Evolutionary conservation across 1,140 invertebrate species (phyloP).

Genomic region (Trichonephila clavipes): DNA sequence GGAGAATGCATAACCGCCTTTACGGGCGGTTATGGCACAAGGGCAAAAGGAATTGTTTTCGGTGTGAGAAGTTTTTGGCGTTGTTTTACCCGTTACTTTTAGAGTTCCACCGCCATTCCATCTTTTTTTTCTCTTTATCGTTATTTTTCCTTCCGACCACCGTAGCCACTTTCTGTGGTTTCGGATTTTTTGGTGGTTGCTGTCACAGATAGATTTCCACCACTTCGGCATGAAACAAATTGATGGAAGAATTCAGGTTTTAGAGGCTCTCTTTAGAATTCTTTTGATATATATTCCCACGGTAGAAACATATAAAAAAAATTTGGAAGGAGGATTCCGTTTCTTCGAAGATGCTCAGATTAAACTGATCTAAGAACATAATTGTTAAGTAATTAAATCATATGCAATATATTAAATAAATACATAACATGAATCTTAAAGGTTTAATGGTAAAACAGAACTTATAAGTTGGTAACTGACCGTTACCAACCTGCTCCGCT

Average conservation of each 20-base stretch:
- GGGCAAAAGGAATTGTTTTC: conserved; percentile 46
- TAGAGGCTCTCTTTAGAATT: background rate
- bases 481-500: too few species aligned
- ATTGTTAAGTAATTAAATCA: too few species aligned
- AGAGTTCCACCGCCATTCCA: background rate
- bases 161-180: background rate
- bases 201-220: background rate
- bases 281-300: background rate
- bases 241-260: background rate
- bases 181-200: background rate
- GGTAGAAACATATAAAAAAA: background rate
- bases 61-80: conserved; percentile 18
- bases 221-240: background rate
- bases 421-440: too few species aligned
- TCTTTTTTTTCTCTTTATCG: background rate
- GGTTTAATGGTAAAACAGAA: too few species aligned
- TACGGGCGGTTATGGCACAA: conserved; percentile 35
- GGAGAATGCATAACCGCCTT: conserved; percentile 62
- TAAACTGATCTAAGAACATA: too few species aligned
- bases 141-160: background rate
- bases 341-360: too few species aligned
- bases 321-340: too few species aligned
- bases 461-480: too few species aligned
- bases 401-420: too few species aligned
- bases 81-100: conserved; percentile 14